Evolutionary conservation across 2,113 vertebrate genomes (phyloP).

Genomic region (Harpagus bidentatus): DNA sequence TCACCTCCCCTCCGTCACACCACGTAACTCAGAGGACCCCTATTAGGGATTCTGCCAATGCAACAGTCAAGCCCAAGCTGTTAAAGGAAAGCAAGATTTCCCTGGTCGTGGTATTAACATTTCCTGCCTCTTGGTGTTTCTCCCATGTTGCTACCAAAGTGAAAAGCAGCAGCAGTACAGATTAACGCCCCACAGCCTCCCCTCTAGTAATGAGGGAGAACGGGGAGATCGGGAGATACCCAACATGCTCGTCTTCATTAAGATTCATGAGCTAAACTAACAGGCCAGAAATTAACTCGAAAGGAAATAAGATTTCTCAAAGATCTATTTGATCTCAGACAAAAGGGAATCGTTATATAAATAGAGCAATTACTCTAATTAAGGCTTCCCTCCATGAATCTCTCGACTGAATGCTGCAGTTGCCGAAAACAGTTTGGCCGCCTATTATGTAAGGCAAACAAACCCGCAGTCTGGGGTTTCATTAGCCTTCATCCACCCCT

Average conservation of each 20-base stretch:
- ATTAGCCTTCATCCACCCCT: conserved; percentile 7
- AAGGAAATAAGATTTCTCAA: conserved; percentile 58
- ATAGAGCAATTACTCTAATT: conserved; percentile 71
- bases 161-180: neutral
- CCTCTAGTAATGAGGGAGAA: neutral
- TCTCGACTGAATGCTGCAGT: conserved; percentile 4
- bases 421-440: conserved; percentile 21
- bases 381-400: conserved; percentile 49
- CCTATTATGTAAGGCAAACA: conserved; percentile 53
- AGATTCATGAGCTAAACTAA: conserved; percentile 49
- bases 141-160: neutral
- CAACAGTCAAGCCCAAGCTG: neutral
- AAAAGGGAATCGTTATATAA: conserved; percentile 63
- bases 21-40: neutral
- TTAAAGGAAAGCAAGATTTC: neutral
- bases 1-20: neutral
- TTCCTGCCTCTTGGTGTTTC: neutral
- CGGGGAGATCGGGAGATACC: neutral
- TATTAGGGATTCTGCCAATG: neutral
- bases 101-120: neutral
- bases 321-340: conserved; percentile 57
- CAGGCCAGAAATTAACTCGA: conserved; percentile 35
- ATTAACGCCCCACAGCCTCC: neutral
- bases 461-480: neutral
- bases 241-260: neutral